These are phyloP conservation scores for Thera obeliscata DNA, from an alignment of 2,888 invertebrate species.

Conservation along the genomic window DNA sequence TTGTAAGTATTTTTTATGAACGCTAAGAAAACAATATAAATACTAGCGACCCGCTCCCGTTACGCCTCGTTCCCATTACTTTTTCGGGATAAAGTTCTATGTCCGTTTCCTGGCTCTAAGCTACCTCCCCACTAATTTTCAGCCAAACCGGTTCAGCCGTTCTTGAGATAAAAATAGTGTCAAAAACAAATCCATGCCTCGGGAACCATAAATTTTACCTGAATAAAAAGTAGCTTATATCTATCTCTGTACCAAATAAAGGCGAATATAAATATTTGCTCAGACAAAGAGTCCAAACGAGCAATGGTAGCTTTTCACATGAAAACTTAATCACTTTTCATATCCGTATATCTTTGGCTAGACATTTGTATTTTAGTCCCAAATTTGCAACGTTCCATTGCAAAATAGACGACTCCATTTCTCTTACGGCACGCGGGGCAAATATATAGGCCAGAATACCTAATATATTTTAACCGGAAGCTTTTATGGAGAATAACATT, in stretches of 20 bases:
- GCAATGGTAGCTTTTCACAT: conserved; percentile 28
- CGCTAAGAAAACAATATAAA: conserved; percentile 1
- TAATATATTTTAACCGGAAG: conserved; percentile 60
- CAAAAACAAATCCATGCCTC: no score
- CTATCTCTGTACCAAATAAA: background rate
- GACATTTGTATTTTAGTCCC: conserved; percentile 42
- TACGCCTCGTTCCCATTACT: no score
- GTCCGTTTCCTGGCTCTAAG: no score
- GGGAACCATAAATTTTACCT: no score
- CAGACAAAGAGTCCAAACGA: conserved; percentile 8
- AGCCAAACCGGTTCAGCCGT: no score
- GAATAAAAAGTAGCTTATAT: no score
- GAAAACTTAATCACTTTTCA: conserved; percentile 40
- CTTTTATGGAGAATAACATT: conserved; percentile 57
- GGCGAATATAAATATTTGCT: conserved; percentile 10
- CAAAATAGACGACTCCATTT: conserved; percentile 38
- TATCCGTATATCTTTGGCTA: conserved; percentile 40
- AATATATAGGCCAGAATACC: conserved; percentile 43
- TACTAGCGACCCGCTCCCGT: no score
- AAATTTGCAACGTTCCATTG: conserved; percentile 41
- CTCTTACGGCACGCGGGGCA: conserved; percentile 34
- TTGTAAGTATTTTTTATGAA: conserved; percentile 4
- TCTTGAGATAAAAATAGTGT: no score
- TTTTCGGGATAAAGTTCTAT: no score
- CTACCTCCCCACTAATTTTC: no score